phyloP scores from a whole-genome alignment of 2,113 vertebrate genomes.

The Falco punctatus region DNA sequence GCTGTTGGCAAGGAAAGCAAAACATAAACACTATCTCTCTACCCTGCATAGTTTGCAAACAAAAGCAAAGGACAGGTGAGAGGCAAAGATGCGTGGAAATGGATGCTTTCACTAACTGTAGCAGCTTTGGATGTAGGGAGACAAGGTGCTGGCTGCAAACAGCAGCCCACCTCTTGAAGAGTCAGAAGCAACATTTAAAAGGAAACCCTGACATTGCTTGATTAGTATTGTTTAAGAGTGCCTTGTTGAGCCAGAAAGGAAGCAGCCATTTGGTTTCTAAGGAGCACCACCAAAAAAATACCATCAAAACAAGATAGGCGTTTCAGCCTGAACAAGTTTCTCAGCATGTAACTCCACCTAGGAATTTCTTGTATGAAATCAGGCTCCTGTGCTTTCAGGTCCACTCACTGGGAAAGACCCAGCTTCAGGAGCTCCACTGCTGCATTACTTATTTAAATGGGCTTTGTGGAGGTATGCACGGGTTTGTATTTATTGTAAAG shows the following conservation, averaged over 20 bases:
- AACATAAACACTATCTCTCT: neutral
- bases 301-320: slow-evolving; percentile 65
- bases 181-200: slow-evolving; percentile 39
- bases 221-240: slow-evolving; percentile 72
- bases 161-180: neutral
- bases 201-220: slow-evolving; percentile 44
- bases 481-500: neutral
- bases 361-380: neutral
- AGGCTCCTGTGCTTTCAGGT: neutral
- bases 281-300: slow-evolving; percentile 77
- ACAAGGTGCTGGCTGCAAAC: neutral
- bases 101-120: neutral
- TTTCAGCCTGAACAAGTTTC: neutral
- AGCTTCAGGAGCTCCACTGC: neutral
- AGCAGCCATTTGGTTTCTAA: slow-evolving; percentile 74
- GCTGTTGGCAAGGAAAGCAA: neutral
- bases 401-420: neutral
- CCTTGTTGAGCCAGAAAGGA: slow-evolving; percentile 76
- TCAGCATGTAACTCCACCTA: slow-evolving; percentile 16
- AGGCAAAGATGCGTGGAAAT: neutral
- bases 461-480: neutral
- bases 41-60: neutral
- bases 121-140: neutral
- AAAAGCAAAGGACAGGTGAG: neutral
- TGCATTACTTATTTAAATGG: fast-evolving